These are phyloP conservation scores for Myotis brandtii DNA, from an alignment of 2,113 vertebrate genomes.

Conservation along the genomic window DNA sequence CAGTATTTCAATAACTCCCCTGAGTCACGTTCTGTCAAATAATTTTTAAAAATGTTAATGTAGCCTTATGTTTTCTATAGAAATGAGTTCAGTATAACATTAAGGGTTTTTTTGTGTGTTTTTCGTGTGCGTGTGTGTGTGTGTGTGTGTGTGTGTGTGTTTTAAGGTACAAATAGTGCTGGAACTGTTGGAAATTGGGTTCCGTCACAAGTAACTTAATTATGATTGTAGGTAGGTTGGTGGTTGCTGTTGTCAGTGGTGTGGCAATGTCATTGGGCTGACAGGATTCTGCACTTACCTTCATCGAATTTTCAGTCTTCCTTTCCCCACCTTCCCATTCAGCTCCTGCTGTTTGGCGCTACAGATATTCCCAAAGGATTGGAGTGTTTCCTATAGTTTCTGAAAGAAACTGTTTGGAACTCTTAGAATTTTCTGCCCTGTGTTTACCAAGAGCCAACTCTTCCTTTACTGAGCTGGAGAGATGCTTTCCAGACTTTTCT, in stretches of 20 bases:
- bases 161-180: neutral
- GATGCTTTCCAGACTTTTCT: neutral
- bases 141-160: neutral
- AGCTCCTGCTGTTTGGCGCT: neutral
- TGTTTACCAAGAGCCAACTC: neutral
- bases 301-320: neutral
- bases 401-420: neutral
- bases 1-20: constrained; percentile 8
- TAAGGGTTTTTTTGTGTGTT: neutral
- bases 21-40: neutral
- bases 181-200: constrained; percentile 13
- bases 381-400: neutral
- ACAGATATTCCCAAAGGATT: neutral
- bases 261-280: neutral
- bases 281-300: neutral
- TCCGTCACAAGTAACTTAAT: neutral
- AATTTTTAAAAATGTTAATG: neutral
- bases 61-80: constrained; percentile 32
- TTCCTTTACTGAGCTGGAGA: neutral
- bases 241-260: neutral
- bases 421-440: neutral
- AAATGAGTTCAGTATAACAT: neutral
- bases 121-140: too few relatives aligned
- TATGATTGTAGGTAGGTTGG: neutral
- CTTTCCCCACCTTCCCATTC: neutral